phyloP scores from a whole-genome alignment of 1,140 invertebrate genomes.

The Orius laevigatus region DNA sequence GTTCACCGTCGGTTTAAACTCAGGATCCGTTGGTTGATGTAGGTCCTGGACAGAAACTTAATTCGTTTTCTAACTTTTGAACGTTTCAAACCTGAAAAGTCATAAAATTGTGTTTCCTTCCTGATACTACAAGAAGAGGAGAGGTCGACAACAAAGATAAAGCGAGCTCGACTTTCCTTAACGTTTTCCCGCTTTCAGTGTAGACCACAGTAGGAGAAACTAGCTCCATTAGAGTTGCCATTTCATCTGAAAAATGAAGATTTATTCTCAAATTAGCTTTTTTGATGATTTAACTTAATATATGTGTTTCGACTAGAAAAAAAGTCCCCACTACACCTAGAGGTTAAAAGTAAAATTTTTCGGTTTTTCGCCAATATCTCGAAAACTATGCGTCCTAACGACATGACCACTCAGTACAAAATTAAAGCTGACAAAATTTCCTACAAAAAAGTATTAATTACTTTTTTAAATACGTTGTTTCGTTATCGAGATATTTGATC shows the following conservation, averaged over 20 bases:
- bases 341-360: no score
- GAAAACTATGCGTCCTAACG: no score
- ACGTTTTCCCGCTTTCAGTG: conserved; percentile 14
- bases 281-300: no score
- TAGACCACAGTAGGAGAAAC: conserved; percentile 10
- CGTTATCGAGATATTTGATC: no score
- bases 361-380: no score
- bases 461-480: no score
- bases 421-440: no score
- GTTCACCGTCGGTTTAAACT: conserved; percentile 10
- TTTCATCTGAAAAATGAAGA: conserved; percentile 15
- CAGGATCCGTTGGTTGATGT: conserved; percentile 14
- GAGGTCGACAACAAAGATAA: conserved; percentile 1
- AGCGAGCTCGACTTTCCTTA: conserved; percentile 14
- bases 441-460: no score
- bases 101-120: conserved; percentile 7
- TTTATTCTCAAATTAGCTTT: no score
- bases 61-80: not conserved
- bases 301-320: no score
- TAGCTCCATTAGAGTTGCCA: conserved; percentile 8
- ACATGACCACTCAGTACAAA: no score
- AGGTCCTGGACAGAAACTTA: conserved; percentile 5
- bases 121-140: conserved; percentile 13
- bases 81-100: conserved; percentile 13
- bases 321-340: no score